phyloP scores from a whole-genome alignment of 2,113 vertebrate species.

The Chrysemys picta region DNA sequence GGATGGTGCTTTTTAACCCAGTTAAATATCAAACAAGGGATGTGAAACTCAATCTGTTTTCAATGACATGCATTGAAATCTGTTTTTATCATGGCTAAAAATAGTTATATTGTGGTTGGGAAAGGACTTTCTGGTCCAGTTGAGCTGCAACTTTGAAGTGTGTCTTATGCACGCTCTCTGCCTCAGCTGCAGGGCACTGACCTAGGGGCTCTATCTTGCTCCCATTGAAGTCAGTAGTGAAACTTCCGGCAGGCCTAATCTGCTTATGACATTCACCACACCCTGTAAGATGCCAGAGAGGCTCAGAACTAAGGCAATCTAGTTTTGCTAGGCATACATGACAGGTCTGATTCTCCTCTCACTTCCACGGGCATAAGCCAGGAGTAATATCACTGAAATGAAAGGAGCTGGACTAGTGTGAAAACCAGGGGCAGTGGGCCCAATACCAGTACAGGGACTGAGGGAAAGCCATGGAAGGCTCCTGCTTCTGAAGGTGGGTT shows the following conservation, averaged over 20 bases:
- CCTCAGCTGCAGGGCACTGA: background rate
- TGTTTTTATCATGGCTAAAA: conserved; percentile 51
- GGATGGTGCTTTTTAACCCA: conserved; percentile 45
- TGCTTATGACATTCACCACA: background rate
- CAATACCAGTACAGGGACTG: background rate
- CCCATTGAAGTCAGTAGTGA: background rate
- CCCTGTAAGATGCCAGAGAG: background rate
- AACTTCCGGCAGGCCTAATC: background rate
- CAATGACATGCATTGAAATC: conserved; percentile 32
- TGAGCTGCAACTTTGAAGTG: background rate
- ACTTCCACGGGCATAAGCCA: background rate
- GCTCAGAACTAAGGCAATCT: background rate
- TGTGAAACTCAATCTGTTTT: conserved; percentile 67
- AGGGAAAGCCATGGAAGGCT: background rate
- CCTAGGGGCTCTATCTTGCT: background rate
- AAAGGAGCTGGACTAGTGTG: background rate
- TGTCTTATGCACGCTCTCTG: background rate
- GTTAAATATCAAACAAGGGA: conserved; percentile 51
- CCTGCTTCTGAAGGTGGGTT: background rate
- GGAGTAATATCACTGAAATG: background rate
- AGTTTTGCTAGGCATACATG: background rate
- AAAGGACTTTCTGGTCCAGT: conserved; percentile 4
- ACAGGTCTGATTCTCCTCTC: background rate
- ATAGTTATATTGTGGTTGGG: conserved; percentile 14
- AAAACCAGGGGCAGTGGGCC: background rate